Conservation (phyloP, 2,888 invertebrate genomes). For the Thumatha senex region DNA sequence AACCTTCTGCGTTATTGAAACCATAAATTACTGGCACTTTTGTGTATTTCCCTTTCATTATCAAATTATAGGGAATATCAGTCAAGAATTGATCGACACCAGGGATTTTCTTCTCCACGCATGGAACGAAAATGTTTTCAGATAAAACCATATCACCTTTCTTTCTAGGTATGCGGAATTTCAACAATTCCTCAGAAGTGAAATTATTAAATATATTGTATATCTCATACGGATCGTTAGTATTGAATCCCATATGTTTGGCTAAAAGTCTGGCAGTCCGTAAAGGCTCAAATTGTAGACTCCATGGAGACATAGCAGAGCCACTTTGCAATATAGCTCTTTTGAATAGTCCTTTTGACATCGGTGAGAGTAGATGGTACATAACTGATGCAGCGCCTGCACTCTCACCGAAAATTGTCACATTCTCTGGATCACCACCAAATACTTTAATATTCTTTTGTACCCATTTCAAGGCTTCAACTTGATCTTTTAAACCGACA, state of each 20-base stretch:
- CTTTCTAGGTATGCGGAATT: constrained; percentile 58
- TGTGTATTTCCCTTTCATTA: constrained; percentile 50
- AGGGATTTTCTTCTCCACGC: constrained; percentile 55
- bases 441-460: constrained; percentile 61
- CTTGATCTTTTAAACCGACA: constrained; percentile 72
- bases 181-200: constrained; percentile 49
- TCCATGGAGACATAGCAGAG: constrained; percentile 69
- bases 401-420: constrained; percentile 74
- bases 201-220: constrained; percentile 52
- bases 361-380: constrained; percentile 66
- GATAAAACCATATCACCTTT: constrained; percentile 64
- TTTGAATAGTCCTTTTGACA: constrained; percentile 68
- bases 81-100: constrained; percentile 52
- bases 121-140: constrained; percentile 73
- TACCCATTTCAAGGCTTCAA: constrained; percentile 67
- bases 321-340: constrained; percentile 73
- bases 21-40: constrained; percentile 70
- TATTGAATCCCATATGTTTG: constrained; percentile 52
- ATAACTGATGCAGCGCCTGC: constrained; percentile 71
- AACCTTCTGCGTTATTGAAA: constrained; percentile 68
- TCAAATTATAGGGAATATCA: constrained; percentile 61
- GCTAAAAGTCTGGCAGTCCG: constrained; percentile 57
- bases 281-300: constrained; percentile 65
- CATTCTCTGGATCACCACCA: constrained; percentile 67
- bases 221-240: constrained; percentile 55